A percentile compares a stretch with the other conserved stretches of the same genome.
Evolutionary conservation across 2,888 invertebrate genomes (phyloP).

Genomic region (Phragmatobia fuliginosa): DNA sequence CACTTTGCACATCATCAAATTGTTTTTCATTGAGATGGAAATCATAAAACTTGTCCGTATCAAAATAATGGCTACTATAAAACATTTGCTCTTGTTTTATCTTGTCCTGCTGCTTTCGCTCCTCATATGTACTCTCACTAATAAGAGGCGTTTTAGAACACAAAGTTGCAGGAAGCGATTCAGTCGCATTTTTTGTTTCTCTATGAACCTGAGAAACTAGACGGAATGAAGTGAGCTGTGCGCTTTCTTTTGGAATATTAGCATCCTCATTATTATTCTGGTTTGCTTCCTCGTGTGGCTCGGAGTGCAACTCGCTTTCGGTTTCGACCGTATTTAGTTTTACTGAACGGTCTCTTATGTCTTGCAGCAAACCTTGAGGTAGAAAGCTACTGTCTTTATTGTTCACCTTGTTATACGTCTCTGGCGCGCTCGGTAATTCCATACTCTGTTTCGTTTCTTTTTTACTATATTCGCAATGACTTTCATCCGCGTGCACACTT

Average conservation of each 20-base stretch:
- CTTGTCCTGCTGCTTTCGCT: constrained; percentile 85
- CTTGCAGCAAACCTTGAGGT: constrained; percentile 89
- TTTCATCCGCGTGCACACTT: constrained; percentile 83
- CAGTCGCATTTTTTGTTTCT: constrained; percentile 70
- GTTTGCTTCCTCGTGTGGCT: constrained; percentile 70
- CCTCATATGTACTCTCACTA: constrained; percentile 90
- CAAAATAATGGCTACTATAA: constrained; percentile 87
- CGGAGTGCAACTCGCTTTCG: constrained; percentile 73
- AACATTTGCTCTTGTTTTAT: constrained; percentile 77
- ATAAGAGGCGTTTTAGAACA: constrained; percentile 82
- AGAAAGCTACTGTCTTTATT: constrained; percentile 83
- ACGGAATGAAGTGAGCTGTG: constrained; percentile 83
- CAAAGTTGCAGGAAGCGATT: constrained; percentile 64
- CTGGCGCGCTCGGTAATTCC: constrained; percentile 70
- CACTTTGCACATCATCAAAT: constrained; percentile 83
- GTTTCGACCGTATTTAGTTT: constrained; percentile 82
- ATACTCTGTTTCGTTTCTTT: constrained; percentile 73
- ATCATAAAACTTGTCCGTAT: constrained; percentile 93
- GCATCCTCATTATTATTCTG: constrained; percentile 82
- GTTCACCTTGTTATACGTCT: constrained; percentile 69
- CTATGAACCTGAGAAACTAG: constrained; percentile 83
- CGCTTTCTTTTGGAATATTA: constrained; percentile 82
- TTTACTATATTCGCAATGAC: constrained; percentile 76
- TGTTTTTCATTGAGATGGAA: constrained; percentile 93
- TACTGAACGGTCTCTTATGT: constrained; percentile 89